These are phyloP conservation scores for Triplophysa yarkandensis DNA, from an alignment of 2,797 vertebrate species.

Conservation along the genomic window DNA sequence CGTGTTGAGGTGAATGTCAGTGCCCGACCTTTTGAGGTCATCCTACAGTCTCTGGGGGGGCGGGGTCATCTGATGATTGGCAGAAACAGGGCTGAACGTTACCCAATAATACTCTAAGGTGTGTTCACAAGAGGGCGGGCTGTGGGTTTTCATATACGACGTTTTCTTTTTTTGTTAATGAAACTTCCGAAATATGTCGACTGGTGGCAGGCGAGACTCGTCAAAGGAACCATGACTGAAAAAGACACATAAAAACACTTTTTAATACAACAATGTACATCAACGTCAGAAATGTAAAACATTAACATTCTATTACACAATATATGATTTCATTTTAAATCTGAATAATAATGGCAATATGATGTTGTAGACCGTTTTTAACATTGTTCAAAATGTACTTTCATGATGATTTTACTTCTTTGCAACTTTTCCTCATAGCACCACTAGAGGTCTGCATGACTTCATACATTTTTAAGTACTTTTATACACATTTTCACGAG, in stretches of 20 bases:
- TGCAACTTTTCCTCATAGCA: not conserved
- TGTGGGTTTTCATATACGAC: slow-evolving; percentile 36
- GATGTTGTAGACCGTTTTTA: too few species aligned
- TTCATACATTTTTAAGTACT: too few species aligned
- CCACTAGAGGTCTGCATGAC: slow-evolving; percentile 34
- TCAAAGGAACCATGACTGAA: slow-evolving; percentile 98
- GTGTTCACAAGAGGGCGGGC: slow-evolving; percentile 39
- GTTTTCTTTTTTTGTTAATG: slow-evolving; percentile 53
- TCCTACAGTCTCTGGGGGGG: slow-evolving; percentile 42
- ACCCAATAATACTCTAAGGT: slow-evolving; percentile 44
- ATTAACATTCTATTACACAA: too few species aligned
- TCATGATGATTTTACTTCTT: too few species aligned
- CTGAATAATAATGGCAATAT: too few species aligned
- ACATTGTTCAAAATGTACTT: not conserved
- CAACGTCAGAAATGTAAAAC: too few species aligned
- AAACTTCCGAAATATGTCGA: slow-evolving; percentile 73
- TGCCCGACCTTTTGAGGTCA: slow-evolving; percentile 46
- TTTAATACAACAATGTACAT: not conserved
- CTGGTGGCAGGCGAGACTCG: slow-evolving; percentile 79
- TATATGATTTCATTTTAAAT: too few species aligned
- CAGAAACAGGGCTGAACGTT: slow-evolving; percentile 37
- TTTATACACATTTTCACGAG: too few species aligned
- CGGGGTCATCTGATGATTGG: slow-evolving; percentile 40
- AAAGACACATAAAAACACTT: slow-evolving; percentile 56
- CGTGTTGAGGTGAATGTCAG: slow-evolving; percentile 46